Percentiles rank a stretch among this genome's conserved stretches.
phyloP scores from a whole-genome alignment of 2,113 vertebrate species.

The Odontophorus gujanensis region DNA sequence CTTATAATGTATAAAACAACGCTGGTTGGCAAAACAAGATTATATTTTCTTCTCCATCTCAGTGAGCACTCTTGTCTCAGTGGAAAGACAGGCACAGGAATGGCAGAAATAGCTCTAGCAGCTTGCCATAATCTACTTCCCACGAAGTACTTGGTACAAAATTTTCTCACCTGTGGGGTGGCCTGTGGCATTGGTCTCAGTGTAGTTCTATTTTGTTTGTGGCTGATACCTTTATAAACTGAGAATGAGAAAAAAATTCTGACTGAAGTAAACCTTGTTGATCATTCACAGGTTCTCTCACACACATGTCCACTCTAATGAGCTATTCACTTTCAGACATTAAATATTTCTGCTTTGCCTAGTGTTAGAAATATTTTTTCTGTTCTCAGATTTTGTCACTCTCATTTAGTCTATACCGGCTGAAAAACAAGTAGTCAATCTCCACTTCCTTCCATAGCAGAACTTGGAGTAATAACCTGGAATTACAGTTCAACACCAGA shows the following conservation, averaged over 20 bases:
- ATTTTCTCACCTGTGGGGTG: neutral
- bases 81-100: neutral
- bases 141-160: neutral
- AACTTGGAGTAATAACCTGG: slow-evolving; percentile 48
- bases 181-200: neutral
- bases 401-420: slow-evolving; percentile 10
- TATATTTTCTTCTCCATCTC: neutral
- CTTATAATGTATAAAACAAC: neutral
- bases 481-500: slow-evolving; percentile 39
- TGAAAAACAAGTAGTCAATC: slow-evolving; percentile 45
- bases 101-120: slow-evolving; percentile 6
- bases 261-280: neutral
- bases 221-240: neutral
- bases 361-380: slow-evolving; percentile 18
- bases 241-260: neutral
- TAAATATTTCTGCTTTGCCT: slow-evolving; percentile 10
- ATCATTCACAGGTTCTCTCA: neutral
- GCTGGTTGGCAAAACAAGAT: neutral
- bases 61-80: neutral
- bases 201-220: neutral
- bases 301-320: neutral
- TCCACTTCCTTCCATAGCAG: slow-evolving; percentile 19
- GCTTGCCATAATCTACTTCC: neutral
- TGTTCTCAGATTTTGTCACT: slow-evolving; percentile 30
- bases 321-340: neutral